phyloP scores from a whole-genome alignment of 2,888 invertebrate species.

The Coleophora deauratella region DNA sequence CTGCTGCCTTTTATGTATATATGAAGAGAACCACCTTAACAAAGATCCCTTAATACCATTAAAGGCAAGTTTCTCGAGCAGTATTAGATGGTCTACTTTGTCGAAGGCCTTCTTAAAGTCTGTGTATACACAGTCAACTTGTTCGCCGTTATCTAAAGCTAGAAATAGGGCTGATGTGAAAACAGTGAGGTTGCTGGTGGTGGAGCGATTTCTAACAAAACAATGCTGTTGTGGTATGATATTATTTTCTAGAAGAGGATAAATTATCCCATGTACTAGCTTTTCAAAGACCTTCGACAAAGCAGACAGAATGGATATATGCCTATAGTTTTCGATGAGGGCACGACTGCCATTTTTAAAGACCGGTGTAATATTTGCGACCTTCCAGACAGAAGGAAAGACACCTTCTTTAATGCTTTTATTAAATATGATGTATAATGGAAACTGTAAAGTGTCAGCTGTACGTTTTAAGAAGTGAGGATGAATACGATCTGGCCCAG shows the following conservation, averaged over 20 bases:
- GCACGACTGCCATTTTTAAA: not conserved
- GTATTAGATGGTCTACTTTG: too few relatives aligned
- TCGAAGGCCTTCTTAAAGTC: not conserved
- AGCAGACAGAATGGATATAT: conserved; percentile 1
- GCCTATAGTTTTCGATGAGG: not conserved
- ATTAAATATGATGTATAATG: not conserved
- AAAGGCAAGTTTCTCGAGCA: too few relatives aligned
- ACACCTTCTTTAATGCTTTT: not conserved
- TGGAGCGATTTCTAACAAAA: not conserved
- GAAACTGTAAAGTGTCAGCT: not conserved
- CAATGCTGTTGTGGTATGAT: not conserved
- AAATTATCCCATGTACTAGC: not conserved
- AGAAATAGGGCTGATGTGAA: not conserved
- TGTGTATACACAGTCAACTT: not conserved
- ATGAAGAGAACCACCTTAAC: not conserved
- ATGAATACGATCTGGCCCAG: not conserved
- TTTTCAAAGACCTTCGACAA: conserved; percentile 1
- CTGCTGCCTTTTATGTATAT: not conserved
- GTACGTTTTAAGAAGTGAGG: not conserved
- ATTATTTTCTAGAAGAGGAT: not conserved
- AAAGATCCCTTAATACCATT: not conserved
- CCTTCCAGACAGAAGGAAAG: not conserved
- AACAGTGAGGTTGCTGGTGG: not conserved
- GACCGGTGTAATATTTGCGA: not conserved
- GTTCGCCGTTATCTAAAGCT: not conserved